Conservation (phyloP, 1,140 invertebrate genomes). For the Macrocentrus cingulum region DNA sequence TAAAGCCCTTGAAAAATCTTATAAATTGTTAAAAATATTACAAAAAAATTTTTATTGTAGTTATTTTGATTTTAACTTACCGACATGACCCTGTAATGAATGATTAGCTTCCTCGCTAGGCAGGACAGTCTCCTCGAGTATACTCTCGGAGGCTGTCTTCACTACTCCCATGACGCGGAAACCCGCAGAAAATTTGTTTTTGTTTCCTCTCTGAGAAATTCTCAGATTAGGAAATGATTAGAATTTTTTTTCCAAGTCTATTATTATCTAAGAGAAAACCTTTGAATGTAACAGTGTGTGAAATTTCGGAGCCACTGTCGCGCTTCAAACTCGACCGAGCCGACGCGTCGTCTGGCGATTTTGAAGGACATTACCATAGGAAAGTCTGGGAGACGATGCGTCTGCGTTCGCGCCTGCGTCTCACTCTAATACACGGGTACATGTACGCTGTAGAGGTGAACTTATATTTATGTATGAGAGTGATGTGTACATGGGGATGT, state of each 20-base stretch:
- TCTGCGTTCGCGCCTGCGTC: slow-evolving; percentile 48
- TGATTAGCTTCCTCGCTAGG: slow-evolving; percentile 55
- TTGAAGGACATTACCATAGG: slow-evolving; percentile 33
- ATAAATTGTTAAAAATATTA: too few species aligned
- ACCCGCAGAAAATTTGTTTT: slow-evolving; percentile 14
- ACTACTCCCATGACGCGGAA: slow-evolving; percentile 54
- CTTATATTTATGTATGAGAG: neutral
- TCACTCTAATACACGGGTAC: slow-evolving; percentile 5
- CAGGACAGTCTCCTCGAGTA: slow-evolving; percentile 47
- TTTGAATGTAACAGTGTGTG: neutral
- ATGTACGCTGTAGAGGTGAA: too few species aligned
- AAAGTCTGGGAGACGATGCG: slow-evolving; percentile 30
- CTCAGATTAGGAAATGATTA: too few species aligned
- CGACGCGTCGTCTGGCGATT: slow-evolving; percentile 43
- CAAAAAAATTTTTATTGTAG: neutral
- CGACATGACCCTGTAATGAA: slow-evolving; percentile 47
- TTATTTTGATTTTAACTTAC: slow-evolving; percentile 37
- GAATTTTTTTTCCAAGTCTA: too few species aligned
- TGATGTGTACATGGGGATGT: neutral
- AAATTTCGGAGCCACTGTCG: slow-evolving; percentile 1
- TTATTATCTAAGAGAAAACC: too few species aligned
- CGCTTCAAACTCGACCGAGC: slow-evolving; percentile 22
- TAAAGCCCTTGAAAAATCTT: too few species aligned
- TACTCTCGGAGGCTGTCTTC: slow-evolving; percentile 46
- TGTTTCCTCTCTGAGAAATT: neutral